A percentile compares a stretch with the other conserved stretches of the same genome.
Conservation (phyloP, 2,888 invertebrate genomes). For the Steinernema carpocapsae region DNA sequence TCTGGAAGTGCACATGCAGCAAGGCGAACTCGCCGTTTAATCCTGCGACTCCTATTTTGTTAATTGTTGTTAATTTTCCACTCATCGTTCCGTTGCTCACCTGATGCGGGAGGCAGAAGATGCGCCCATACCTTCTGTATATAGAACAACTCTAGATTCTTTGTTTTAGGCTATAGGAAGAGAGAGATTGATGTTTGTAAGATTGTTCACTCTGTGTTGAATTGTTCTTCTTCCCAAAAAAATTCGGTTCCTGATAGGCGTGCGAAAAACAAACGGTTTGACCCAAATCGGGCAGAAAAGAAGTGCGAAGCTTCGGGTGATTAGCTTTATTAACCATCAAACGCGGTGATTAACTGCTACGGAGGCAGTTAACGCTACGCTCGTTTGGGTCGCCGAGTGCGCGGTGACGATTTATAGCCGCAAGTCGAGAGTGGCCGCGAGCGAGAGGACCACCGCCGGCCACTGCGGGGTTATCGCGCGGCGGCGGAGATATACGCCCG, state of each 20-base stretch:
- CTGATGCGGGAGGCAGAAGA: slow-evolving; percentile 23
- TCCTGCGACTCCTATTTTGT: not conserved
- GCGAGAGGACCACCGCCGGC: not conserved
- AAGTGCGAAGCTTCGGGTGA: not conserved
- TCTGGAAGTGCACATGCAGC: slow-evolving; percentile 76
- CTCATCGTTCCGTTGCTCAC: slow-evolving; percentile 13
- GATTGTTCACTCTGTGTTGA: slow-evolving; percentile 22
- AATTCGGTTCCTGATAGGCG: not conserved
- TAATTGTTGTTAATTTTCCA: not conserved
- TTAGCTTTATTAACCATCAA: not conserved
- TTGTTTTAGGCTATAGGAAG: no score
- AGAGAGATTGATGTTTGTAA: no score
- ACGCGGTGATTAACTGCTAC: slow-evolving; percentile 11
- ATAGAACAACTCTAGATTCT: slow-evolving; percentile 8
- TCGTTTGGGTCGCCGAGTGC: slow-evolving; percentile 13
- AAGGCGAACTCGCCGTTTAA: slow-evolving; percentile 59
- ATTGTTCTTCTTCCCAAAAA: not conserved
- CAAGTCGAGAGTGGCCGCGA: not conserved
- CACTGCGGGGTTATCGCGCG: slow-evolving; percentile 19
- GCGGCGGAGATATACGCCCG: slow-evolving; percentile 9
- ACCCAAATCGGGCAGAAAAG: not conserved
- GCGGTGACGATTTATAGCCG: slow-evolving; percentile 28
- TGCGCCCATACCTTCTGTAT: slow-evolving; percentile 12
- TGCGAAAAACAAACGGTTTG: slow-evolving; percentile 10
- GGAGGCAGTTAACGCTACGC: slow-evolving; percentile 20